Evolutionary conservation across 2,888 invertebrate genomes (phyloP).

Genomic region (Ophion obscuratus): DNA sequence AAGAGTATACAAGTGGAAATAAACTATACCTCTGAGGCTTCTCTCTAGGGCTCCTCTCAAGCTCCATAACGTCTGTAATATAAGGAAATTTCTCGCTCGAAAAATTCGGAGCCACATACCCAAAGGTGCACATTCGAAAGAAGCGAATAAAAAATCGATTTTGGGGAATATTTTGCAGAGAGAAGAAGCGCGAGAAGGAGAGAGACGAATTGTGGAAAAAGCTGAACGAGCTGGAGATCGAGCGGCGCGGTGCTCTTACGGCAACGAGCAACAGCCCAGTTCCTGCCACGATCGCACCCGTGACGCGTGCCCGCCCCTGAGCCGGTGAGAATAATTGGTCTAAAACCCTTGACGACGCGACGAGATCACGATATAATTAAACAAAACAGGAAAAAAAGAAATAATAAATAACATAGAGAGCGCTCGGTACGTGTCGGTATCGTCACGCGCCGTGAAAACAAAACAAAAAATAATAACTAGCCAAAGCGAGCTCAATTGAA

Average conservation of each 20-base stretch:
- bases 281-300: constrained; percentile 81
- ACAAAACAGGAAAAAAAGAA: constrained; percentile 22
- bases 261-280: constrained; percentile 80
- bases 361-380: constrained; percentile 41
- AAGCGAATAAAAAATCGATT: no score
- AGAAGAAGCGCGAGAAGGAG: constrained; percentile 97
- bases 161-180: constrained; percentile 53
- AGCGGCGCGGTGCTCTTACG: constrained; percentile 78
- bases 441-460: background rate
- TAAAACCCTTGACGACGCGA: constrained; percentile 50
- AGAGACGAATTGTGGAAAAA: constrained; percentile 99
- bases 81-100: no score
- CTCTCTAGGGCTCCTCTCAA: no score
- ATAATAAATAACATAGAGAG: constrained; percentile 27
- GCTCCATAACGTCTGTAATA: no score
- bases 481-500: constrained; percentile 44
- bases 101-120: no score
- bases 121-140: no score
- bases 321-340: constrained; percentile 78
- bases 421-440: constrained; percentile 38
- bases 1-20: no score
- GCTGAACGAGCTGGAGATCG: constrained; percentile 94
- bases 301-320: constrained; percentile 83
- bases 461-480: constrained; percentile 7
- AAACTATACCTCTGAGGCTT: no score